These are phyloP conservation scores for Wasmannia auropunctata DNA, from an alignment of 1,140 invertebrate species.

Conservation along the genomic window DNA sequence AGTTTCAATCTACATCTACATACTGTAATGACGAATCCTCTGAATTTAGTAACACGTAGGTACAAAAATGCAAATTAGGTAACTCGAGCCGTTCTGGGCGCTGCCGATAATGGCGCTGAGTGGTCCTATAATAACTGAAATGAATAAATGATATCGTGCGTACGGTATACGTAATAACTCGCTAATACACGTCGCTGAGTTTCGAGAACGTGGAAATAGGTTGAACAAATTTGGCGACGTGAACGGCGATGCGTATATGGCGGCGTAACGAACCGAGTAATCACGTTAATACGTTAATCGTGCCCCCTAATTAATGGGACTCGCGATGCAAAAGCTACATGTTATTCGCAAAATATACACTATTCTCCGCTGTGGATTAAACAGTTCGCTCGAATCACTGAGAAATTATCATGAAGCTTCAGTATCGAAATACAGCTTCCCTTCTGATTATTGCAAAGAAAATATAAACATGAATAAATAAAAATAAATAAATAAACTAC, in stretches of 20 bases:
- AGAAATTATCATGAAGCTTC: neutral
- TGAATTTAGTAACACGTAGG: neutral
- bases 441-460: neutral
- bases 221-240: conserved; percentile 56
- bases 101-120: conserved; percentile 28
- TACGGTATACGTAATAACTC: conserved; percentile 50
- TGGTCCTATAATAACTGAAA: conserved; percentile 42
- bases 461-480: neutral
- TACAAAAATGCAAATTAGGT: conserved; percentile 35
- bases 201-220: conserved; percentile 55
- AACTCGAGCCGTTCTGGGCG: neutral
- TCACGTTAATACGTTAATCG: conserved; percentile 59
- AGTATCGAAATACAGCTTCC: neutral
- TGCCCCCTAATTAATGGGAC: conserved; percentile 54
- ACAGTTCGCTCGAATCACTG: conserved; percentile 21
- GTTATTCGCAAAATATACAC: conserved; percentile 34
- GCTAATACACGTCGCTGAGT: conserved; percentile 46
- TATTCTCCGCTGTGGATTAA: conserved; percentile 12
- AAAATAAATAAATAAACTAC: neutral
- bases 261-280: conserved; percentile 48
- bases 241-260: conserved; percentile 40
- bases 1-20: neutral
- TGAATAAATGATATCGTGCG: conserved; percentile 48
- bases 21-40: neutral
- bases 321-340: conserved; percentile 43